These are phyloP conservation scores for Cricetomys ansorgei DNA, from an alignment of 2,113 vertebrate species.

Conservation along the genomic window DNA sequence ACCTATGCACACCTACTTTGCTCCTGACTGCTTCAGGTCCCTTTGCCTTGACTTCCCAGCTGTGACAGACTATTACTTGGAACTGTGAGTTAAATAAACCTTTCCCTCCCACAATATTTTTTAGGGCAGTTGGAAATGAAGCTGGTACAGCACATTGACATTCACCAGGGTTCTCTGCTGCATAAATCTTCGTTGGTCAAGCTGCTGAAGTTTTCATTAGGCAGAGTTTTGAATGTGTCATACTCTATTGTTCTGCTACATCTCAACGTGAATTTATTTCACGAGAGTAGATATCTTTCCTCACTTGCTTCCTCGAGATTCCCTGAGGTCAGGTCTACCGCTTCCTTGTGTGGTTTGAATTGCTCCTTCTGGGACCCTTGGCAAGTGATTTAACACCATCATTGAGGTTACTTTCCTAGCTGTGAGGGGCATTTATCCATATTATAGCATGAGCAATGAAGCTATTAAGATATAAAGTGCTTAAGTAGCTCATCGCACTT, in stretches of 20 bases:
- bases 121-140: not conserved
- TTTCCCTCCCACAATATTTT: not conserved
- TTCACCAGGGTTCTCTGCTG: not conserved
- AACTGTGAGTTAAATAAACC: not conserved
- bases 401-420: not conserved
- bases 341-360: not conserved
- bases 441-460: not conserved
- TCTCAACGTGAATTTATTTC: not conserved
- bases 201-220: not conserved
- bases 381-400: not conserved
- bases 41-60: not conserved
- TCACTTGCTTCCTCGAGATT: not conserved
- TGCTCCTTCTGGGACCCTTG: not conserved
- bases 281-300: not conserved
- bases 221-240: not conserved
- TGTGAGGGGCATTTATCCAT: not conserved
- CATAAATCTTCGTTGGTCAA: not conserved
- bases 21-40: not conserved
- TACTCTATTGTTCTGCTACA: not conserved
- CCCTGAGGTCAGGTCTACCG: not conserved
- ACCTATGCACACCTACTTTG: not conserved
- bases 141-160: not conserved
- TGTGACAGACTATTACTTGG: not conserved
- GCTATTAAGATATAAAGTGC: not conserved
- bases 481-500: not conserved